Percentiles rank a stretch among this genome's conserved stretches.
Evolutionary conservation across 2,888 invertebrate species (phyloP).

Genomic region (Gonocerus acuteangulatus): DNA sequence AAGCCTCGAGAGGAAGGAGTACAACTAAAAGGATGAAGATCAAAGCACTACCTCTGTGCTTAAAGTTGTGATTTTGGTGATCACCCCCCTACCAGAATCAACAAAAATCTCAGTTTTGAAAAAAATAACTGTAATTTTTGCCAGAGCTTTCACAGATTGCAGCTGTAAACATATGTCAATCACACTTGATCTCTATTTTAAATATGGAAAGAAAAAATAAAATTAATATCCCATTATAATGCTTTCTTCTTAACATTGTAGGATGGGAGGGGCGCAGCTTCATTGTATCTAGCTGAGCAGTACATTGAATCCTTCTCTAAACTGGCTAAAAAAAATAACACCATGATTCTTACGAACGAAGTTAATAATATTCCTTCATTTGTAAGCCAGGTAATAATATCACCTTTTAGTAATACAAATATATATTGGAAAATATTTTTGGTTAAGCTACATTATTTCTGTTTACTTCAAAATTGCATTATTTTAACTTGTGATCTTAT

Average conservation of each 20-base stretch:
- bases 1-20: too few species aligned
- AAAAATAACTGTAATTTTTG: too few species aligned
- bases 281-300: slow-evolving; percentile 86
- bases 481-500: background rate
- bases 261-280: slow-evolving; percentile 84
- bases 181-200: too few species aligned
- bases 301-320: slow-evolving; percentile 91
- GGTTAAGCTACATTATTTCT: background rate
- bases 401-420: background rate
- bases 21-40: too few species aligned
- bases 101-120: too few species aligned
- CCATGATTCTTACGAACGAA: slow-evolving; percentile 86
- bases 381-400: slow-evolving; percentile 64
- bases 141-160: too few species aligned
- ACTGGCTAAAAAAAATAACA: slow-evolving; percentile 87
- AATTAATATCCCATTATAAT: too few species aligned
- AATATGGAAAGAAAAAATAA: too few species aligned
- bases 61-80: too few species aligned
- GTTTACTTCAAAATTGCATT: background rate
- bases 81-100: too few species aligned
- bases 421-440: background rate
- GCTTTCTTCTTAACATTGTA: slow-evolving; percentile 42
- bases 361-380: slow-evolving; percentile 70
- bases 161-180: too few species aligned
- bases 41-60: too few species aligned